Evolutionary conservation across 2,888 invertebrate genomes (phyloP).

Genomic region (Sphaeridia pumilis): DNA sequence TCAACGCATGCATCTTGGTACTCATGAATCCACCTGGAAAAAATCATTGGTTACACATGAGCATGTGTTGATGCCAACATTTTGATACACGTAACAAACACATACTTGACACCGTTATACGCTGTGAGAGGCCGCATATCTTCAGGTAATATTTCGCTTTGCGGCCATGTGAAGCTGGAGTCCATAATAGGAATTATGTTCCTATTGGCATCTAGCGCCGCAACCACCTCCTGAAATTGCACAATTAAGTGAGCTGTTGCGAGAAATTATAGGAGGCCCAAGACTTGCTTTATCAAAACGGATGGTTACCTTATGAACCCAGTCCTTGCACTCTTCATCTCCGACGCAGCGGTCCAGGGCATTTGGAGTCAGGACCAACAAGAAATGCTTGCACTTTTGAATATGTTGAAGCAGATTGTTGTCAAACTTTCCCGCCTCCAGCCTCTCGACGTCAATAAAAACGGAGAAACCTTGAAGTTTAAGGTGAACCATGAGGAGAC

Average conservation of each 20-base stretch:
- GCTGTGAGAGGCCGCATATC: slow-evolving; percentile 93
- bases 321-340: slow-evolving; percentile 90
- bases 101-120: slow-evolving; percentile 81
- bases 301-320: slow-evolving; percentile 97
- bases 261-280: no score
- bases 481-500: slow-evolving; percentile 89
- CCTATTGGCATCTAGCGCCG: slow-evolving; percentile 87
- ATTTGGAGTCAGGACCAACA: slow-evolving; percentile 87
- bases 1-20: slow-evolving; percentile 99
- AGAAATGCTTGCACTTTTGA: slow-evolving; percentile 89
- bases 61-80: no score
- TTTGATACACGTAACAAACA: no score
- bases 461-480: slow-evolving; percentile 91
- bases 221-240: slow-evolving; percentile 80
- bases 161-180: slow-evolving; percentile 86
- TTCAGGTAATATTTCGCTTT: slow-evolving; percentile 81
- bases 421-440: slow-evolving; percentile 98
- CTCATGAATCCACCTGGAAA: slow-evolving; percentile 81
- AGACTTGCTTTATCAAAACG: no score
- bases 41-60: no score
- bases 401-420: slow-evolving; percentile 95
- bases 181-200: slow-evolving; percentile 99
- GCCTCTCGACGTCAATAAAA: slow-evolving; percentile 93
- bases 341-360: slow-evolving; percentile 87
- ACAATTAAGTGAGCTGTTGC: no score